A percentile compares a stretch with the other conserved stretches of the same genome.
These are phyloP conservation scores for Mercenaria mercenaria DNA, from an alignment of 1,140 invertebrate species.

Conservation along the genomic window DNA sequence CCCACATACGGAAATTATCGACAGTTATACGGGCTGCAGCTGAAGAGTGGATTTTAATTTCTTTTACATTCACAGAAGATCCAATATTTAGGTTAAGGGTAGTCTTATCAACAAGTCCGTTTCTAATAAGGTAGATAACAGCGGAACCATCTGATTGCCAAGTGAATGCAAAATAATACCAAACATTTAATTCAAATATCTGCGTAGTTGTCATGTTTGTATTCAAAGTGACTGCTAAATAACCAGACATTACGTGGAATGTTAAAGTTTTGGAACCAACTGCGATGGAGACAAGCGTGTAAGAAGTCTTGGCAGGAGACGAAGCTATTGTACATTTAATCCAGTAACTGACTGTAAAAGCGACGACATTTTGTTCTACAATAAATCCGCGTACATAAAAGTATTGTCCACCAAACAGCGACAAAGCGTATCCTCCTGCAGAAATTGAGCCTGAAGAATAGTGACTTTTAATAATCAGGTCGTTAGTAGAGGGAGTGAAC, in stretches of 20 bases:
- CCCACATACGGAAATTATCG: slow-evolving; percentile 42
- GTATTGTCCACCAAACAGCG: not conserved
- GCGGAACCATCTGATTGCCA: slow-evolving; percentile 34
- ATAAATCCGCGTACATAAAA: not conserved
- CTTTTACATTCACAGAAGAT: not conserved
- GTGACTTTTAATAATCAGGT: slow-evolving; percentile 15
- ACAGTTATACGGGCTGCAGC: not conserved
- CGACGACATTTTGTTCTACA: slow-evolving; percentile 7
- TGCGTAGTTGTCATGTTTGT: not conserved
- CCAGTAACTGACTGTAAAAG: slow-evolving; percentile 53
- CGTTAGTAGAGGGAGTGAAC: not conserved
- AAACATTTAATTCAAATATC: not conserved
- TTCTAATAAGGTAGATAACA: slow-evolving; percentile 41
- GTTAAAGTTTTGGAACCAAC: not conserved
- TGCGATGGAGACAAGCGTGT: not conserved
- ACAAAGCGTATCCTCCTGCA: slow-evolving; percentile 29
- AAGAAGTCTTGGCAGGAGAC: not conserved
- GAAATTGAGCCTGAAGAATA: not conserved
- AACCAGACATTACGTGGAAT: slow-evolving; percentile 8
- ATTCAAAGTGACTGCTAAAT: slow-evolving; percentile 9
- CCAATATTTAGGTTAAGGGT: not conserved
- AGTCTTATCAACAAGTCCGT: not conserved
- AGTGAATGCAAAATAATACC: slow-evolving; percentile 39
- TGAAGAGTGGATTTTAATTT: not conserved
- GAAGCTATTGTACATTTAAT: not conserved